phyloP scores from a whole-genome alignment of 2,888 invertebrate genomes.

The Phyllotreta cruciferae region DNA sequence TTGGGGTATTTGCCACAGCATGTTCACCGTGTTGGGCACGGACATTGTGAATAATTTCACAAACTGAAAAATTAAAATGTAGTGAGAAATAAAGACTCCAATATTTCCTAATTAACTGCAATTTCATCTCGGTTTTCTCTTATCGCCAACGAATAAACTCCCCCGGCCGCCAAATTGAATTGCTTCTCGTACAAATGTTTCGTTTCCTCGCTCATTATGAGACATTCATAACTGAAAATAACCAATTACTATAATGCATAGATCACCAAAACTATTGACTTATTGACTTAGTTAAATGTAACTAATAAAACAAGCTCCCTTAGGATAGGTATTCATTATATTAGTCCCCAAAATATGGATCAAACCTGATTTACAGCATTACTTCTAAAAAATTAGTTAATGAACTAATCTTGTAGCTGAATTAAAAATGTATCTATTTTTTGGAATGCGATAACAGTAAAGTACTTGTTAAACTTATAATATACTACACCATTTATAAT shows the following conservation, averaged over 20 bases:
- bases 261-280: too few relatives aligned
- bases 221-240: slow-evolving; percentile 52
- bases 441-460: not conserved
- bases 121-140: slow-evolving; percentile 55
- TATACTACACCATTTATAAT: too few relatives aligned
- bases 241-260: not conserved
- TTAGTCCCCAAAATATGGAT: too few relatives aligned
- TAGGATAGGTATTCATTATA: too few relatives aligned
- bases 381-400: too few relatives aligned
- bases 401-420: too few relatives aligned
- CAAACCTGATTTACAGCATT: too few relatives aligned
- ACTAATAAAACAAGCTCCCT: too few relatives aligned
- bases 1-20: slow-evolving; percentile 80
- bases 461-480: too few relatives aligned
- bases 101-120: slow-evolving; percentile 52
- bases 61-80: slow-evolving; percentile 53
- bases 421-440: not conserved
- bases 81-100: not conserved
- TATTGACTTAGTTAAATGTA: too few relatives aligned
- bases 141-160: slow-evolving; percentile 67
- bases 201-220: slow-evolving; percentile 45
- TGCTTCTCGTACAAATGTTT: slow-evolving; percentile 43
- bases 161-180: slow-evolving; percentile 57
- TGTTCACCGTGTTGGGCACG: slow-evolving; percentile 70
- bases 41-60: slow-evolving; percentile 68